These are phyloP conservation scores for Anoplolepis gracilipes DNA, from an alignment of 1,140 invertebrate species.

Conservation along the genomic window DNA sequence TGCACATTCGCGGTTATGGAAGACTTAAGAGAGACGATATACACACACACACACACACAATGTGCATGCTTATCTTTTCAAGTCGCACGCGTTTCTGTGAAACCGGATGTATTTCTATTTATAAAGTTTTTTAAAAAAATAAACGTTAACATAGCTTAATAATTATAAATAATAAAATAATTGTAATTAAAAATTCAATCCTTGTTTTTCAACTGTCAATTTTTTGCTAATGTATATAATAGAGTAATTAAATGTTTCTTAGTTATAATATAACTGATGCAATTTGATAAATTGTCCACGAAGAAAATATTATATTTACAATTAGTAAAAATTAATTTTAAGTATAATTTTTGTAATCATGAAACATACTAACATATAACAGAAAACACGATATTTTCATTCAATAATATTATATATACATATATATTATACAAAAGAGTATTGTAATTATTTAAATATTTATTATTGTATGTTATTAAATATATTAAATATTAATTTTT, in stretches of 20 bases:
- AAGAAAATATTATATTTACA: too few species aligned
- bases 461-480: too few species aligned
- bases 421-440: too few species aligned
- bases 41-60: background rate
- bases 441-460: too few species aligned
- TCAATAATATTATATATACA: too few species aligned
- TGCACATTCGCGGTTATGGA: too few species aligned
- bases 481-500: too few species aligned
- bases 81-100: background rate
- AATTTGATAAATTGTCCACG: background rate
- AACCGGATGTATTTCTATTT: constrained; percentile 58
- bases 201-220: background rate
- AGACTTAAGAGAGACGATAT: too few species aligned
- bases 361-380: too few species aligned
- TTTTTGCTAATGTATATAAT: background rate
- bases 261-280: constrained; percentile 17
- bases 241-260: background rate
- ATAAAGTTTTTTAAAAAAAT: background rate
- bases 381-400: too few species aligned
- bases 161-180: background rate
- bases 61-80: constrained; percentile 37
- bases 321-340: too few species aligned
- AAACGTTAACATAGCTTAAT: background rate
- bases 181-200: background rate
- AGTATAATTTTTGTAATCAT: too few species aligned